Evolutionary conservation across 2,888 invertebrate species (phyloP).

Genomic region (Spisula solida): DNA sequence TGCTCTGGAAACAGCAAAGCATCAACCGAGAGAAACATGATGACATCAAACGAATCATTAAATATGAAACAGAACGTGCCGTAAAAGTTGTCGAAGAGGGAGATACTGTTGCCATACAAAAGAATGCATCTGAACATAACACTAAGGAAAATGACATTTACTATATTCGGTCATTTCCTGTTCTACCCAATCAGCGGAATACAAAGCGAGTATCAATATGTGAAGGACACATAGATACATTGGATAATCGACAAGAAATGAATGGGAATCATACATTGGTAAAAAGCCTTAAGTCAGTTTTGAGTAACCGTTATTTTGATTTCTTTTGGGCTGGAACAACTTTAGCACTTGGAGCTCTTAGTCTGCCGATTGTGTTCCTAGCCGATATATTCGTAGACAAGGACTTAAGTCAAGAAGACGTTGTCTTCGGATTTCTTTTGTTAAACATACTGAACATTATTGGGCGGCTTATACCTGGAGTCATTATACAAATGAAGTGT

Average conservation of each 20-base stretch:
- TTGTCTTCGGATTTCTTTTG: background rate
- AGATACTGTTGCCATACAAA: background rate
- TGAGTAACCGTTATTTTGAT: background rate
- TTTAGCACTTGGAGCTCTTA: background rate
- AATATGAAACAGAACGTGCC: background rate
- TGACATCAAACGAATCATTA: background rate
- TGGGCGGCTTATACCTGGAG: background rate
- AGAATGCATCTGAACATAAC: background rate
- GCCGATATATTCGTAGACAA: slow-evolving; percentile 24
- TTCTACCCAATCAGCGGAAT: background rate
- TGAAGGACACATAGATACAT: background rate
- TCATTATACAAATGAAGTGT: background rate
- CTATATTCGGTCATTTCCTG: background rate
- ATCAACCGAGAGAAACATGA: background rate
- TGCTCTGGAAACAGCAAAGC: background rate
- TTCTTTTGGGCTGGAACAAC: background rate
- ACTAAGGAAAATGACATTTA: background rate
- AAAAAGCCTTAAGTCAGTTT: background rate
- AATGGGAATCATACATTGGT: background rate
- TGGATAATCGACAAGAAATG: background rate
- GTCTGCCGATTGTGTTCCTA: background rate
- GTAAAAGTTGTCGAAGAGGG: background rate
- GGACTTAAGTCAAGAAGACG: background rate
- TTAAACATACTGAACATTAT: background rate
- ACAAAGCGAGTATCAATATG: background rate